Evolutionary conservation across 2,113 vertebrate species (phyloP).

Genomic region (Phodopus roborovskii): DNA sequence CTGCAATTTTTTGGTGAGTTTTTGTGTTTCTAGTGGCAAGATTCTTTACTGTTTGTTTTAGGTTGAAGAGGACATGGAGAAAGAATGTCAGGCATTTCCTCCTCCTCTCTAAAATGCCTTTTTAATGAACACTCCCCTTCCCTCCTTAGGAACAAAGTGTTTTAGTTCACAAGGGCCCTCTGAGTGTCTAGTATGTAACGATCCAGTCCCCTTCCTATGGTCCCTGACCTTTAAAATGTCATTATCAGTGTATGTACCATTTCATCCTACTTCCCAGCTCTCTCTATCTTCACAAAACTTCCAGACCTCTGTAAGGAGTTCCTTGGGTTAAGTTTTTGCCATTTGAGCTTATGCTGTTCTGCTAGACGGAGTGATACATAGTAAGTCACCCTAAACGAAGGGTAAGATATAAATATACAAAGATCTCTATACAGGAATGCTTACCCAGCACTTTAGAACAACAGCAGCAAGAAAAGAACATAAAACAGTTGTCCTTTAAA

Average conservation of each 20-base stretch:
- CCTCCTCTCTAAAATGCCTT: slow-evolving; percentile 72
- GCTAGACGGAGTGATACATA: background rate
- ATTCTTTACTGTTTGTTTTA: slow-evolving; percentile 76
- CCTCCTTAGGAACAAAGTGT: slow-evolving; percentile 49
- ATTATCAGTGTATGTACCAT: background rate
- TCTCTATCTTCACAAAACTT: background rate
- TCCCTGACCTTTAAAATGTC: background rate
- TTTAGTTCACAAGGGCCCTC: background rate
- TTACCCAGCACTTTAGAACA: background rate
- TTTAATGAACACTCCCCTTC: slow-evolving; percentile 70
- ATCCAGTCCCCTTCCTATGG: background rate
- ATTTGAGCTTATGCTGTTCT: slow-evolving; percentile 1
- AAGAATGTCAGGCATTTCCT: slow-evolving; percentile 80
- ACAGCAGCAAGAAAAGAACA: background rate
- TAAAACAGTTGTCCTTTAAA: background rate
- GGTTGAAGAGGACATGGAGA: slow-evolving; percentile 66
- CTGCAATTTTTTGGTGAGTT: slow-evolving; percentile 12
- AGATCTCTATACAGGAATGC: slow-evolving; percentile 7
- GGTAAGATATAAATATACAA: background rate
- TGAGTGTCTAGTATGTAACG: background rate
- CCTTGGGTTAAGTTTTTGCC: slow-evolving; percentile 28
- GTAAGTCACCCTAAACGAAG: background rate
- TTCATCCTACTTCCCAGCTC: background rate
- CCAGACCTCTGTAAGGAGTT: background rate
- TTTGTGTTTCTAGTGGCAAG: slow-evolving; percentile 32